These are phyloP conservation scores for Melanotaenia duboulayi DNA, from an alignment of 2,113 vertebrate genomes.

Conservation along the genomic window DNA sequence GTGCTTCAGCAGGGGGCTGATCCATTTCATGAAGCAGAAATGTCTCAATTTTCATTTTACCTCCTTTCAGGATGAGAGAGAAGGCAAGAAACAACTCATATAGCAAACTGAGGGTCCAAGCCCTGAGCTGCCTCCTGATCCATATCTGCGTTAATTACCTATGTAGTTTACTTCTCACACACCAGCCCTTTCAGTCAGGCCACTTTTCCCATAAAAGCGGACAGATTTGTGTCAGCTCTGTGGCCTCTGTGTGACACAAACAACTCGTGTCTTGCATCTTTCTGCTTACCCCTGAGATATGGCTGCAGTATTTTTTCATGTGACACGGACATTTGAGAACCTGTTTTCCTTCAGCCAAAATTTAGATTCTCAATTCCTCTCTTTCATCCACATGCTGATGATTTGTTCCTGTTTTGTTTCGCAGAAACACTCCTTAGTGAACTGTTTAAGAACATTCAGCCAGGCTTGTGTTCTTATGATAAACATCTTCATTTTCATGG, in stretches of 20 bases:
- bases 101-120: slow-evolving; percentile 11
- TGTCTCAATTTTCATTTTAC: slow-evolving; percentile 10
- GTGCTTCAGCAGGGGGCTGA: slow-evolving; percentile 21
- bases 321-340: slow-evolving; percentile 32
- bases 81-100: slow-evolving; percentile 24
- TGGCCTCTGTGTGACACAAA: slow-evolving; percentile 42
- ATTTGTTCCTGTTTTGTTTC: slow-evolving; percentile 37
- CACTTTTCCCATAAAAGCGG: slow-evolving; percentile 33
- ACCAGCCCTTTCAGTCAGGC: slow-evolving; percentile 18
- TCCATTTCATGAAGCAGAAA: slow-evolving; percentile 52
- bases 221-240: slow-evolving; percentile 42
- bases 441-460: slow-evolving; percentile 24
- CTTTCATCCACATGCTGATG: slow-evolving; percentile 2
- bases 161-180: slow-evolving; percentile 50
- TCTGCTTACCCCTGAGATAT: slow-evolving; percentile 10
- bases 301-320: slow-evolving; percentile 36
- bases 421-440: slow-evolving; percentile 23
- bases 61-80: slow-evolving; percentile 28
- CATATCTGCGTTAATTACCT: slow-evolving; percentile 62
- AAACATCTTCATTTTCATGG: slow-evolving; percentile 53
- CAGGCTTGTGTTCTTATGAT: slow-evolving; percentile 27
- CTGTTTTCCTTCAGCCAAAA: slow-evolving; percentile 2
- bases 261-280: slow-evolving; percentile 28
- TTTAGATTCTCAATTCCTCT: slow-evolving; percentile 23
- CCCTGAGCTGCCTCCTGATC: slow-evolving; percentile 50